Evolutionary conservation across 2,113 vertebrate species (phyloP).

Genomic region (Monopterus albus): DNA sequence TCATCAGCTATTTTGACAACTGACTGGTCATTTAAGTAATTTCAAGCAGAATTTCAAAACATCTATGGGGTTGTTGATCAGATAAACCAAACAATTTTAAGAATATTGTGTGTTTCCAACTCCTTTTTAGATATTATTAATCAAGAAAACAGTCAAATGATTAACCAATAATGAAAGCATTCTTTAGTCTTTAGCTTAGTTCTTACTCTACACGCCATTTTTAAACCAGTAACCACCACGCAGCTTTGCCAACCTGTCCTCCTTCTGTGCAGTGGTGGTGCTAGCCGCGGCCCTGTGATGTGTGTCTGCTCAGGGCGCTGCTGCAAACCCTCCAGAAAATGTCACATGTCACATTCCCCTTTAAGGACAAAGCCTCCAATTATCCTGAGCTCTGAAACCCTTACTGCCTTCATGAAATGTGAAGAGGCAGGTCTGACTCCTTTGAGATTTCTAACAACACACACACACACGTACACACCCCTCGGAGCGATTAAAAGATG

Average conservation of each 20-base stretch:
- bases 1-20: no score
- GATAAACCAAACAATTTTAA: no score
- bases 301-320: neutral
- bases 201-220: no score
- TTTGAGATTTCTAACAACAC: neutral
- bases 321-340: slow-evolving; percentile 23
- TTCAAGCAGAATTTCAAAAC: no score
- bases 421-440: neutral
- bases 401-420: slow-evolving; percentile 20
- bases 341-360: slow-evolving; percentile 50
- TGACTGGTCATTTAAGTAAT: no score
- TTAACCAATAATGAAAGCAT: neutral
- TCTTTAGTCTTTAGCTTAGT: neutral
- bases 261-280: neutral
- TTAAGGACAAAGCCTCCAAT: slow-evolving; percentile 51
- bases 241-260: neutral
- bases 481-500: neutral
- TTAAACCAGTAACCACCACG: no score
- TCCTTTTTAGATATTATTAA: no score
- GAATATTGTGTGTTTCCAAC: no score
- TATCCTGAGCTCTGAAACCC: slow-evolving; percentile 40
- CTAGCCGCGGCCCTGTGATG: neutral
- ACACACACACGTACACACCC: neutral
- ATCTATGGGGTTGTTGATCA: no score
- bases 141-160: neutral